phyloP scores from a whole-genome alignment of 2,113 vertebrate species.

The Tragelaphus strepsiceros region DNA sequence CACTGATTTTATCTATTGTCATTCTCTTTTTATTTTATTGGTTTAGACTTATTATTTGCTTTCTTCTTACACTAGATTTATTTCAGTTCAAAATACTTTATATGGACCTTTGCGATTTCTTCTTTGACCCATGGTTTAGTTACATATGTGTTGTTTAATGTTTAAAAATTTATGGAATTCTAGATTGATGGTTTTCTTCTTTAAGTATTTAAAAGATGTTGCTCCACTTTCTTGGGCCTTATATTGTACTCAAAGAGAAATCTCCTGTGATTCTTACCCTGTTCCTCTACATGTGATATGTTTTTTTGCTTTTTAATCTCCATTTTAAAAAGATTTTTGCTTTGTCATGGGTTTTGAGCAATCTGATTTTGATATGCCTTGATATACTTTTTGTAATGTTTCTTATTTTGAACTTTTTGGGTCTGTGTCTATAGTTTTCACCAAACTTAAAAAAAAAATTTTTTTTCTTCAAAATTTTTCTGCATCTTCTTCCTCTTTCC shows the following conservation, averaged over 20 bases:
- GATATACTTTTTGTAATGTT: neutral
- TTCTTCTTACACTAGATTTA: neutral
- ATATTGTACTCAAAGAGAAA: neutral
- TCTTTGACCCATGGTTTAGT: neutral
- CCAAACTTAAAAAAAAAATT: neutral
- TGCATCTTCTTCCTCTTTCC: neutral
- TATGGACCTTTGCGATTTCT: neutral
- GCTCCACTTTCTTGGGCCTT: neutral
- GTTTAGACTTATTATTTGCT: neutral
- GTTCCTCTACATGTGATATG: neutral
- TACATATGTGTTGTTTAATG: neutral
- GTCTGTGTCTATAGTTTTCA: neutral
- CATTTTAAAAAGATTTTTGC: neutral
- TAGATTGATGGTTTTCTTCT: neutral
- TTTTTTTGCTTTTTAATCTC: neutral
- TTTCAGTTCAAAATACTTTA: neutral
- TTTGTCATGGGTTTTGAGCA: neutral
- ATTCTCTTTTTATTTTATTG: neutral
- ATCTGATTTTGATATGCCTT: neutral
- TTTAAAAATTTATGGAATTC: neutral
- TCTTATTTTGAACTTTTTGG: neutral
- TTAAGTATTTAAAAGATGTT: neutral
- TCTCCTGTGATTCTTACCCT: neutral
- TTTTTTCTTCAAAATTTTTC: neutral
- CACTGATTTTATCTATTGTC: neutral